These are phyloP conservation scores for Catalaphyllia jardinei DNA, from an alignment of 64 coral and sea anemone genomes.

Conservation along the genomic window DNA sequence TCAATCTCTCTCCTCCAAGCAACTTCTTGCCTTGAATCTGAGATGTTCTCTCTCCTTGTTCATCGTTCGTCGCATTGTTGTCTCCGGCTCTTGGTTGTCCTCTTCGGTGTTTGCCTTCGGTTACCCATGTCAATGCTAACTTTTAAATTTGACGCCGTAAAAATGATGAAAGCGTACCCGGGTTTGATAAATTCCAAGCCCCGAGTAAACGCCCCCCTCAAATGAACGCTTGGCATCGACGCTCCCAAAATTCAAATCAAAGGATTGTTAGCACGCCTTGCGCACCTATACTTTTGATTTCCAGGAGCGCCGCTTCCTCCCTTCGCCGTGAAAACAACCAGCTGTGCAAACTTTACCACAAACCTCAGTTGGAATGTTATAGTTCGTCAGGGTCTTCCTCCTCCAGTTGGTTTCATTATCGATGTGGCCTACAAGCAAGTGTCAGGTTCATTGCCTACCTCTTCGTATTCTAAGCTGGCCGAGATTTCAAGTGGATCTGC, in stretches of 20 bases:
- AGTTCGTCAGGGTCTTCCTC: neutral
- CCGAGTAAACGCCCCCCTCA: no score
- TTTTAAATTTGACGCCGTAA: no score
- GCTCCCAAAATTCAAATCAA: neutral
- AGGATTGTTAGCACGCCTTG: neutral
- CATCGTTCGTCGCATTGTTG: no score
- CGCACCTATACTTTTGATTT: neutral
- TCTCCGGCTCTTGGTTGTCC: no score
- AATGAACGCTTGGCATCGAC: no score
- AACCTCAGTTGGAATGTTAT: constrained; percentile 15
- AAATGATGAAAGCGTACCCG: no score
- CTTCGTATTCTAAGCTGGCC: neutral
- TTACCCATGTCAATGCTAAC: no score
- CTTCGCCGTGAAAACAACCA: neutral
- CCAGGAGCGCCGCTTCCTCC: constrained; percentile 46
- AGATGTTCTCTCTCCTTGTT: no score
- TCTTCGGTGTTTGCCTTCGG: no score
- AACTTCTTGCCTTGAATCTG: no score
- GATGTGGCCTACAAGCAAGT: neutral
- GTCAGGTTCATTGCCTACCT: neutral
- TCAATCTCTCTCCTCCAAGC: no score
- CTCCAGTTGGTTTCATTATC: constrained; percentile 3
- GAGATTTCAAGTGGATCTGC: neutral
- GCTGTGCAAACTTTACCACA: constrained; percentile 22
- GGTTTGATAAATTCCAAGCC: no score